Percentiles rank a stretch among this genome's conserved stretches.
Conservation (phyloP, 2,113 vertebrate genomes). For the Oryzias curvinotus region DNA sequence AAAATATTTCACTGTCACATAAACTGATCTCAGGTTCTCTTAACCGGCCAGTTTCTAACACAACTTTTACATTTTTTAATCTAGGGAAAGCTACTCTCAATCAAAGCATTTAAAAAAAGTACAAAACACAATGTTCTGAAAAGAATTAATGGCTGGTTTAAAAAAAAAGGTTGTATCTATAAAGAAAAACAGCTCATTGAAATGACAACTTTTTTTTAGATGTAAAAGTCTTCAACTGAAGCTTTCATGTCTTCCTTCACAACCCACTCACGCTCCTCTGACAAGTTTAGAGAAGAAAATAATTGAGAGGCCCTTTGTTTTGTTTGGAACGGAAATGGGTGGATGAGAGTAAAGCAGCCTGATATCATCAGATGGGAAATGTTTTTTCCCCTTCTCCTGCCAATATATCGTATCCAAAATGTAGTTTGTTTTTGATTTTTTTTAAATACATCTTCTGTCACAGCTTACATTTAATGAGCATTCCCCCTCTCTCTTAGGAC, state of each 20-base stretch:
- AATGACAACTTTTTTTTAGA: too few relatives aligned
- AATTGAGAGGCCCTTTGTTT: conserved; percentile 46
- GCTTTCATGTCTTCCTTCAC: neutral
- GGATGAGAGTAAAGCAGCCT: conserved; percentile 29
- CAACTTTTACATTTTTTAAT: too few relatives aligned
- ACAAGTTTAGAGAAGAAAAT: neutral
- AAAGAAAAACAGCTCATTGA: neutral
- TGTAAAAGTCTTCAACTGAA: too few relatives aligned
- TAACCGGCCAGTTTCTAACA: too few relatives aligned
- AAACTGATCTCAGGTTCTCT: too few relatives aligned
- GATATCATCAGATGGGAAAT: conserved; percentile 75
- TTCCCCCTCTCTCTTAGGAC: too few relatives aligned
- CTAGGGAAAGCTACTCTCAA: too few relatives aligned
- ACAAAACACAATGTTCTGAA: neutral
- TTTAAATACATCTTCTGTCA: neutral
- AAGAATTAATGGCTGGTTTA: neutral
- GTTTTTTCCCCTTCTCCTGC: conserved; percentile 36
- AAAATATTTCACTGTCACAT: too few relatives aligned
- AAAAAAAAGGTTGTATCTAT: neutral
- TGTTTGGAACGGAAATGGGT: conserved; percentile 64
- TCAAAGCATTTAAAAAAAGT: neutral
- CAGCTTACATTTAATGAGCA: conserved; percentile 1
- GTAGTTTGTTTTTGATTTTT: neutral
- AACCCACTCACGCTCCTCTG: neutral
- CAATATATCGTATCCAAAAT: conserved; percentile 28